These are phyloP conservation scores for Caenorhabditis virilis DNA, from an alignment of 2,888 invertebrate genomes.

Conservation along the genomic window DNA sequence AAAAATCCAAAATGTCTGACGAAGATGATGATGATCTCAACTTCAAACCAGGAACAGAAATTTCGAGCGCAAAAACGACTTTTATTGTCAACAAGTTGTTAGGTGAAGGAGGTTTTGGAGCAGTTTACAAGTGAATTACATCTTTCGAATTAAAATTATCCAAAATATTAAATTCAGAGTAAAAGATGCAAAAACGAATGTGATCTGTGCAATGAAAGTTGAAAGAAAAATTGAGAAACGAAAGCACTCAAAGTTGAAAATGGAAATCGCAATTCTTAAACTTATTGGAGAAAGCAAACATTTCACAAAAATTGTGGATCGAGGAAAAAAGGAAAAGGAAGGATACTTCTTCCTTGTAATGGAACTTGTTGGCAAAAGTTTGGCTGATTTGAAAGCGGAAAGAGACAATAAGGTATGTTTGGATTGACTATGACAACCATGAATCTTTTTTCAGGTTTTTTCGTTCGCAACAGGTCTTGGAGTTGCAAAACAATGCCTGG, in stretches of 20 bases:
- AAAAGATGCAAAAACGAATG: conserved; percentile 33
- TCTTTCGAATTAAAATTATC: no score
- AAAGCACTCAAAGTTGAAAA: conserved; percentile 59
- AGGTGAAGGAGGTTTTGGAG: conserved; percentile 61
- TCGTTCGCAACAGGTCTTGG: conserved; percentile 52
- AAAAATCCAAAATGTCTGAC: conserved; percentile 2
- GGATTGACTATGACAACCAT: background rate
- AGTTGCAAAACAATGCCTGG: conserved; percentile 55
- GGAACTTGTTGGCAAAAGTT: conserved; percentile 56
- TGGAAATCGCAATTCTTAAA: conserved; percentile 63
- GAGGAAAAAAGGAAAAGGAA: conserved; percentile 51
- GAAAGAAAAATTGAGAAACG: conserved; percentile 54
- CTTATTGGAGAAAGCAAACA: conserved; percentile 47
- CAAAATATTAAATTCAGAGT: no score
- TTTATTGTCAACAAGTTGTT: conserved; percentile 49
- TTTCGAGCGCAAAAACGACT: conserved; percentile 31
- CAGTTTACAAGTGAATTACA: conserved; percentile 45
- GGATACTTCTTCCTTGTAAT: conserved; percentile 58
- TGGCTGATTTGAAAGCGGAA: conserved; percentile 53
- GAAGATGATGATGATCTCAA: conserved; percentile 11
- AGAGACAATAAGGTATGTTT: conserved; percentile 46
- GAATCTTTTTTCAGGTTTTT: conserved; percentile 44
- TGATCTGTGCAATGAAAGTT: conserved; percentile 59
- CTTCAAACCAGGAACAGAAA: conserved; percentile 10
- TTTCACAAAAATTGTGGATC: conserved; percentile 56